A percentile compares a stretch with the other conserved stretches of the same genome.
Evolutionary conservation across 2,888 invertebrate genomes (phyloP).

Genomic region (Drosophila atripex): DNA sequence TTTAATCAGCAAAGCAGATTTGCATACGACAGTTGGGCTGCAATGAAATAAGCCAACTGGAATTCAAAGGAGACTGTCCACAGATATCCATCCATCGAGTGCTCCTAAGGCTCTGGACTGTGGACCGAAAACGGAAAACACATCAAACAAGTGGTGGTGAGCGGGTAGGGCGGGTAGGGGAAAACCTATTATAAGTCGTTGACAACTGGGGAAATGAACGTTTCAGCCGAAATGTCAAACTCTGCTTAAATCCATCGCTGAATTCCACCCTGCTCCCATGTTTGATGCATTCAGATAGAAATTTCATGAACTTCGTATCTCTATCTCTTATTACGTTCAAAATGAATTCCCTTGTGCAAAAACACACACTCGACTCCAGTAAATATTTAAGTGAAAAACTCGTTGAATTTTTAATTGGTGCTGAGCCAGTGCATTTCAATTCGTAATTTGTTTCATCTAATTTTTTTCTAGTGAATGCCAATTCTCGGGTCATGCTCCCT

Average conservation of each 20-base stretch:
- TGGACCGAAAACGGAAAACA: slow-evolving; percentile 38
- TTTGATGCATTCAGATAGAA: slow-evolving; percentile 4
- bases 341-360: neutral
- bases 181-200: slow-evolving; percentile 71
- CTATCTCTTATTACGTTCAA: slow-evolving; percentile 9
- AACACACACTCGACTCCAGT: neutral
- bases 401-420: slow-evolving; percentile 33
- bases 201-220: slow-evolving; percentile 74
- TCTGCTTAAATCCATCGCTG: slow-evolving; percentile 6
- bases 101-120: slow-evolving; percentile 21
- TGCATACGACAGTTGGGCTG: slow-evolving; percentile 64
- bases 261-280: slow-evolving; percentile 9
- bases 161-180: slow-evolving; percentile 29
- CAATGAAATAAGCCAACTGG: slow-evolving; percentile 74
- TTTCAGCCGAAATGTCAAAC: slow-evolving; percentile 66
- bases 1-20: slow-evolving; percentile 76
- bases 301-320: slow-evolving; percentile 3
- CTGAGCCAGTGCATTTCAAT: slow-evolving; percentile 37
- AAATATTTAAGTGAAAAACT: slow-evolving; percentile 24
- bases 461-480: slow-evolving; percentile 35
- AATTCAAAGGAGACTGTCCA: slow-evolving; percentile 59
- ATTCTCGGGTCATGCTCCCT: slow-evolving; percentile 14
- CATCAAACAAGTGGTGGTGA: slow-evolving; percentile 61
- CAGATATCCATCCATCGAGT: slow-evolving; percentile 49
- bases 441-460: slow-evolving; percentile 24